Evolutionary conservation across 2,888 invertebrate species (phyloP), one percentile per base, ranked within the genome.

Genomic region (Archaeoteleia sp.): DNA sequence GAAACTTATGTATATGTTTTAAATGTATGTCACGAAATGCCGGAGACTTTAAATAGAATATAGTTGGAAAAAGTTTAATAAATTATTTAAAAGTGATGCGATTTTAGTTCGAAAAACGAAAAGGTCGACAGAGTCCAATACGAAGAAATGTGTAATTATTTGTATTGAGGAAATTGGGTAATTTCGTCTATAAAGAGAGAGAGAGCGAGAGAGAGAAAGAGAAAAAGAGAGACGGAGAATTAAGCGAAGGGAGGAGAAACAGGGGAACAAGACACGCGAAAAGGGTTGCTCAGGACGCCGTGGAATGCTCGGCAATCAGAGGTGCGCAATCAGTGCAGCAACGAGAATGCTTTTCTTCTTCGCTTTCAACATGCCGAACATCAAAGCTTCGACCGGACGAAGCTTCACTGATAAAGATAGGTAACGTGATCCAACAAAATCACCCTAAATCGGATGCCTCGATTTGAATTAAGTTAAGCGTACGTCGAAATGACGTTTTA

Each of bases 261-360:
- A n/a, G 58, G 13, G 13, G 57, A 58, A 53, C 35, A 58, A 55
- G 67, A 55, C 57, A 51, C 53, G 53, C 62, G 60, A 63, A n/a
- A n/a, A 54, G 53, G 55, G 51, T 42, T 66, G 58, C 49, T 39
- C 66, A 67, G 67, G 66, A 75, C 74, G 72, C 69, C 71, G 73
- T 74, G 72, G 73, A 77, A 78, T 77, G 76, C 72, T 74, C 71
- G 71, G 48, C 73, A 76, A 72, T 70, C 73, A 74, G 73, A 70
- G 76, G 69, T 76, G 71, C 74, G 51, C 74, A 76, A 73, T 69
- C 72, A 74, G 71, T 63, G 53, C 48, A 46, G 61, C 51, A 37
- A 45, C 39, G 39, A 60, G 54, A 55, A 54, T 54, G 60, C 49
- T 60, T 60, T 60, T 60, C 48, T 67, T 51, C 57, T 55, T 55